Conservation (phyloP, 2,113 vertebrate species). For the Perccottus glenii region DNA sequence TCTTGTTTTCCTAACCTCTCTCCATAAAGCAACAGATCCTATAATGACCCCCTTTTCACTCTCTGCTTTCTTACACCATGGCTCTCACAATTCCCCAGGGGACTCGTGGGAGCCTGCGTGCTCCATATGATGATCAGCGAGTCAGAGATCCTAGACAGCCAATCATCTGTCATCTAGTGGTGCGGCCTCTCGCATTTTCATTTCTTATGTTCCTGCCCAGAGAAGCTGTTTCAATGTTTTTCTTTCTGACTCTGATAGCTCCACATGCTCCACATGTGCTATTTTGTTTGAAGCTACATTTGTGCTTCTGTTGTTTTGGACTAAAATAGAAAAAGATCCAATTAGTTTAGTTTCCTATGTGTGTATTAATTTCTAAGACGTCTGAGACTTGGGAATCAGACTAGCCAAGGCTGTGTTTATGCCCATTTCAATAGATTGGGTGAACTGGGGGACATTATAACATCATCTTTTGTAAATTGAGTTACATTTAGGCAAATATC, state of each 20-base stretch:
- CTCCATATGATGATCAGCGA: slow-evolving; percentile 69
- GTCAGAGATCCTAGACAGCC: slow-evolving; percentile 66
- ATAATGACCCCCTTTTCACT: slow-evolving; percentile 59
- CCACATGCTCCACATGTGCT: slow-evolving; percentile 6
- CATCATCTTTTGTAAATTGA: no score
- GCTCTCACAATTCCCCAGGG: slow-evolving; percentile 46
- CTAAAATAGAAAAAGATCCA: not conserved
- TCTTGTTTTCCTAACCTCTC: slow-evolving; percentile 15
- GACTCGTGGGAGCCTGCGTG: slow-evolving; percentile 48
- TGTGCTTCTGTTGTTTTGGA: slow-evolving; percentile 26
- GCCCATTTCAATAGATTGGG: no score
- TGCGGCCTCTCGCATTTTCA: slow-evolving; percentile 63
- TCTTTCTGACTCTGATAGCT: slow-evolving; percentile 60
- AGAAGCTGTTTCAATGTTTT: slow-evolving; percentile 69
- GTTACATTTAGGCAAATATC: no score
- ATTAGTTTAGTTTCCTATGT: not conserved
- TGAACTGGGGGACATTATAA: no score
- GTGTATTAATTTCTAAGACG: not conserved
- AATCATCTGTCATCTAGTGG: slow-evolving; percentile 65
- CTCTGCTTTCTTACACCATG: slow-evolving; percentile 21
- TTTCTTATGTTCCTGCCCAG: slow-evolving; percentile 61
- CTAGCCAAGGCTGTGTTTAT: no score
- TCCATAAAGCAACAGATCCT: slow-evolving; percentile 31
- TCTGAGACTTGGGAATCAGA: no score
- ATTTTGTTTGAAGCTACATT: slow-evolving; percentile 19